phyloP scores from a whole-genome alignment of 2,888 invertebrate species.

The Tetragonula carbonaria region DNA sequence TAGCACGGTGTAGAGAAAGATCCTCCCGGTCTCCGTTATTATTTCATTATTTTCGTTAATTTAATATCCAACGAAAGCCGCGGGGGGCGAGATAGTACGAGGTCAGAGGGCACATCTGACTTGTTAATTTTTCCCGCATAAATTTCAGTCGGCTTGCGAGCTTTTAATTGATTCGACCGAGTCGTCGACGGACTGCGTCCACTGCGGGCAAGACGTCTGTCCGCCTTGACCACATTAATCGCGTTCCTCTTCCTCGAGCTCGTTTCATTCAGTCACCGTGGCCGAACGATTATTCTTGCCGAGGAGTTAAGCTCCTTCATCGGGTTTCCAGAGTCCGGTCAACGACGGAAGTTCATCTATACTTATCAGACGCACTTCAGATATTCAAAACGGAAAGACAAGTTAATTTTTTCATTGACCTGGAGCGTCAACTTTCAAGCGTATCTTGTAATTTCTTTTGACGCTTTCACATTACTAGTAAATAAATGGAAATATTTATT shows the following conservation, averaged over 20 bases:
- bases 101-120: slow-evolving; percentile 78
- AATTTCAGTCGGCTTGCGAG: slow-evolving; percentile 77
- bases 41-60: slow-evolving; percentile 82
- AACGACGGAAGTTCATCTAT: too few relatives aligned
- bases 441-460: too few relatives aligned
- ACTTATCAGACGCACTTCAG: too few relatives aligned
- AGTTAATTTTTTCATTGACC: too few relatives aligned
- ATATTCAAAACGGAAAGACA: too few relatives aligned
- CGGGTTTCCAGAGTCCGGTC: too few relatives aligned
- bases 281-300: not conserved
- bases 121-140: slow-evolving; percentile 83
- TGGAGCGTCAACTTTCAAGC: too few relatives aligned
- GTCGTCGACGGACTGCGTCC: slow-evolving; percentile 11
- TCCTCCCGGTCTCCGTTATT: slow-evolving; percentile 75
- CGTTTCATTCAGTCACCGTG: slow-evolving; percentile 8
- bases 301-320: not conserved
- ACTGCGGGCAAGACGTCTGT: slow-evolving; percentile 7
- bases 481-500: too few relatives aligned
- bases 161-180: slow-evolving; percentile 78
- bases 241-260: not conserved
- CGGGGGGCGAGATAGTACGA: slow-evolving; percentile 17
- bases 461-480: too few relatives aligned
- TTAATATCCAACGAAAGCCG: slow-evolving; percentile 73
- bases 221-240: not conserved
- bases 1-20: slow-evolving; percentile 23